These are phyloP conservation scores for Leptosomus discolor DNA, from an alignment of 2,113 vertebrate genomes.

Conservation along the genomic window DNA sequence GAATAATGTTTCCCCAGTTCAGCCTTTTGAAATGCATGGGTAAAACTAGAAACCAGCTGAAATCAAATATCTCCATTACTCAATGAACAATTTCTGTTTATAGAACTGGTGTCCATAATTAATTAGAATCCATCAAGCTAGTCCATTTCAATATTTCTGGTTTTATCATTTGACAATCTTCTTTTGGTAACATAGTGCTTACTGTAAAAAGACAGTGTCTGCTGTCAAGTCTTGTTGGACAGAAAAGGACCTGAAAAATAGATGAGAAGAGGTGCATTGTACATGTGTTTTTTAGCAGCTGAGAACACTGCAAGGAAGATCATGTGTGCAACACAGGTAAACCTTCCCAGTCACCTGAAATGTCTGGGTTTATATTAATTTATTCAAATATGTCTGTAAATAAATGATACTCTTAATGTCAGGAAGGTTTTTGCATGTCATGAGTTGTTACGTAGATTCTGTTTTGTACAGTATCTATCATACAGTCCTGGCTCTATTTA, in stretches of 20 bases:
- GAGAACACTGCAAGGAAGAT: not conserved
- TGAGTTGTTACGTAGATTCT: not conserved
- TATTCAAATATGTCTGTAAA: not conserved
- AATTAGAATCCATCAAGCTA: conserved; percentile 33
- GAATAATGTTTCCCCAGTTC: not conserved
- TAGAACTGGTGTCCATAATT: not conserved
- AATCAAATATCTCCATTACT: conserved; percentile 2
- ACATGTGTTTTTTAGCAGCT: not conserved
- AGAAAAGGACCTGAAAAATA: not conserved
- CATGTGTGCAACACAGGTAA: not conserved
- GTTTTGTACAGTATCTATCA: not conserved
- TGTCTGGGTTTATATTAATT: not conserved
- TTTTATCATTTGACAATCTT: conserved; percentile 49
- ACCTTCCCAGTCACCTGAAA: not conserved
- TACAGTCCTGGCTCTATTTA: not conserved
- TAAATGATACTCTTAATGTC: not conserved
- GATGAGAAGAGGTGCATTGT: not conserved
- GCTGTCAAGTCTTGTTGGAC: not conserved
- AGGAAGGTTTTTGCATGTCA: not conserved
- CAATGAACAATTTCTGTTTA: not conserved
- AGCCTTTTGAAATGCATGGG: not conserved
- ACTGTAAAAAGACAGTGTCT: conserved; percentile 15
- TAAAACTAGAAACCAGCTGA: not conserved
- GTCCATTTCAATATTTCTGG: conserved; percentile 23
- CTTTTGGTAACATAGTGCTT: not conserved